Evolutionary conservation across 1,140 invertebrate species (phyloP).

Genomic region (Drosophila albomicans): DNA sequence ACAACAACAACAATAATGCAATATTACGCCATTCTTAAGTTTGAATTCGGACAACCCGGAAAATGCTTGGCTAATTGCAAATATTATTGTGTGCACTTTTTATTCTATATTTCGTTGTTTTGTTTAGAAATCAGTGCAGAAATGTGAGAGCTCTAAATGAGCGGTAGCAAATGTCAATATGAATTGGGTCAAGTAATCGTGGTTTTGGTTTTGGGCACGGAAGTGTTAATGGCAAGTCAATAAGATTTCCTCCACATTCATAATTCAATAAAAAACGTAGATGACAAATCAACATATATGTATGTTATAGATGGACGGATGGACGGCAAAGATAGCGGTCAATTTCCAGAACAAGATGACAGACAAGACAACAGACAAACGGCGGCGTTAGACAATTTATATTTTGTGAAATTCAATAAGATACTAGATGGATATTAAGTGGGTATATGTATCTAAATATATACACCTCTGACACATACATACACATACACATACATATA

Average conservation of each 20-base stretch:
- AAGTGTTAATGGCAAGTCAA: conserved; percentile 60
- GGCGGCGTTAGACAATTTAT: conserved; percentile 27
- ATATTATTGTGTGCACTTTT: conserved; percentile 8
- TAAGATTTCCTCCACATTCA: conserved; percentile 38
- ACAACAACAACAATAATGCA: conserved; percentile 59
- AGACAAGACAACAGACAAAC: neutral
- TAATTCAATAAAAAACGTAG: neutral
- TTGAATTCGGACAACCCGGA: conserved; percentile 42
- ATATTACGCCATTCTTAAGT: conserved; percentile 54
- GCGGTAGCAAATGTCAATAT: neutral
- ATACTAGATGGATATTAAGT: conserved; percentile 25
- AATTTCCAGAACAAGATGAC: conserved; percentile 53
- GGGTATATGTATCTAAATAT: conserved; percentile 38
- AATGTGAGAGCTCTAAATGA: conserved; percentile 57
- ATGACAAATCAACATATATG: neutral
- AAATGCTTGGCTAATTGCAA: conserved; percentile 68
- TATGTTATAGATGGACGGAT: neutral
- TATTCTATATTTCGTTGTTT: neutral
- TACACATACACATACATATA: too few species aligned
- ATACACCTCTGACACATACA: conserved; percentile 8
- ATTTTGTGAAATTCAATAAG: conserved; percentile 45
- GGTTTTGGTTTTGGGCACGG: conserved; percentile 51
- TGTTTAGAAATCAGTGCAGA: conserved; percentile 69
- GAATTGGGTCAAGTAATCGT: conserved; percentile 53
- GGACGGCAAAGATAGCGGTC: conserved; percentile 38